phyloP scores from a whole-genome alignment of 2,113 vertebrate species.

The Hemibagrus wyckioides region DNA sequence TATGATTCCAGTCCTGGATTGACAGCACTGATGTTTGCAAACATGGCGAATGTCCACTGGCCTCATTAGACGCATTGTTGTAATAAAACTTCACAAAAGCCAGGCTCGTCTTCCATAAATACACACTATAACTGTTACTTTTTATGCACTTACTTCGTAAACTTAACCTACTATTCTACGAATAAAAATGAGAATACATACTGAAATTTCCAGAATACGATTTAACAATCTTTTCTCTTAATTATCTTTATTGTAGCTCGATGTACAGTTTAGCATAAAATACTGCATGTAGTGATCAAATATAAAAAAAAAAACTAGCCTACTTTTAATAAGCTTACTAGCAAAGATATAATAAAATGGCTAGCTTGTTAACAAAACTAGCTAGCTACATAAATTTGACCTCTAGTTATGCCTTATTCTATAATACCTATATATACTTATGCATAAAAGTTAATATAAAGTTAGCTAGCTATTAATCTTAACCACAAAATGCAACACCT shows the following conservation, averaged over 20 bases:
- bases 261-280: slow-evolving; percentile 3
- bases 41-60: background rate
- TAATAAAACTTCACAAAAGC: background rate
- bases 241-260: background rate
- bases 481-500: slow-evolving; percentile 4
- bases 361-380: background rate
- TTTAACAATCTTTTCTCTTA: background rate
- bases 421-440: background rate
- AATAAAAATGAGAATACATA: background rate
- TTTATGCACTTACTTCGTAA: background rate
- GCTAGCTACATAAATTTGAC: background rate
- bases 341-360: background rate
- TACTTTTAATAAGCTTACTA: background rate
- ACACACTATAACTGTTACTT: background rate
- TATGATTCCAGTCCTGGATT: too few relatives aligned
- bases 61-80: background rate
- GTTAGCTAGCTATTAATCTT: background rate
- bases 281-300: background rate
- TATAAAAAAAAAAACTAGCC: background rate
- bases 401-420: background rate
- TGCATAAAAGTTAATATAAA: background rate
- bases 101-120: background rate
- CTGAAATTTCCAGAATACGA: background rate
- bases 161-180: background rate
- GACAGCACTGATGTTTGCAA: background rate